Conservation (phyloP, 2,797 vertebrate species). For the Thalassophryne amazonica region DNA sequence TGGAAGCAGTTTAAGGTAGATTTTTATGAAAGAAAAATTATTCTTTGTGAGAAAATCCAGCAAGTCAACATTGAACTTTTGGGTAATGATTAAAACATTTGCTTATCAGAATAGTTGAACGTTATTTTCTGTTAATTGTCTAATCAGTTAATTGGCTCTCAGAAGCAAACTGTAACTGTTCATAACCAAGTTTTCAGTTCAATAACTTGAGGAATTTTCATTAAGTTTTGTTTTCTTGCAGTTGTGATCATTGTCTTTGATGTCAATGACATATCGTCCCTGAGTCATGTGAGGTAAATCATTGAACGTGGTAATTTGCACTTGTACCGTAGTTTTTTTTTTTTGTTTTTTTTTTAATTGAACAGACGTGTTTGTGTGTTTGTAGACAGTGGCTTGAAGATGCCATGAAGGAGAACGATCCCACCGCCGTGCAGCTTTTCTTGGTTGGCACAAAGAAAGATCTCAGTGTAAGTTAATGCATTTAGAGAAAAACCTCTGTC, state of each 20-base stretch:
- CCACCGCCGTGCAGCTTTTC: conserved; percentile 88
- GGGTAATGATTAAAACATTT: no score
- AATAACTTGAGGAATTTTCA: no score
- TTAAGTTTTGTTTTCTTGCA: conserved; percentile 45
- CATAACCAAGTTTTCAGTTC: no score
- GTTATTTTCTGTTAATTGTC: no score
- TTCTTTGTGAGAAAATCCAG: no score
- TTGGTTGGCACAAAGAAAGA: conserved; percentile 97
- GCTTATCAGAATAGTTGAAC: no score
- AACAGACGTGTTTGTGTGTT: not conserved
- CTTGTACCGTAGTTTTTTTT: not conserved
- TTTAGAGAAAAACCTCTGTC: no score
- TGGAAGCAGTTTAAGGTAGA: no score
- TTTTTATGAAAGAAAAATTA: no score
- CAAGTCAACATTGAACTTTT: no score
- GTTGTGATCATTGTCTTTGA: conserved; percentile 93
- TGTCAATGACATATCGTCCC: conserved; percentile 85
- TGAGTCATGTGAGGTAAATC: conserved; percentile 86
- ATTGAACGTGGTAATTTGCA: not conserved
- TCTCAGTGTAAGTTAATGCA: conserved; percentile 88
- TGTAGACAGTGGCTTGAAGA: conserved; percentile 89
- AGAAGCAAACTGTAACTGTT: no score
- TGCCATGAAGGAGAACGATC: conserved; percentile 92
- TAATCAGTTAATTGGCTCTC: no score
- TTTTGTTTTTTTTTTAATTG: not conserved